Percentiles rank a stretch among this genome's conserved stretches.
phyloP scores from a whole-genome alignment of 2,113 vertebrate species.

The Pituophis catenifer region DNA sequence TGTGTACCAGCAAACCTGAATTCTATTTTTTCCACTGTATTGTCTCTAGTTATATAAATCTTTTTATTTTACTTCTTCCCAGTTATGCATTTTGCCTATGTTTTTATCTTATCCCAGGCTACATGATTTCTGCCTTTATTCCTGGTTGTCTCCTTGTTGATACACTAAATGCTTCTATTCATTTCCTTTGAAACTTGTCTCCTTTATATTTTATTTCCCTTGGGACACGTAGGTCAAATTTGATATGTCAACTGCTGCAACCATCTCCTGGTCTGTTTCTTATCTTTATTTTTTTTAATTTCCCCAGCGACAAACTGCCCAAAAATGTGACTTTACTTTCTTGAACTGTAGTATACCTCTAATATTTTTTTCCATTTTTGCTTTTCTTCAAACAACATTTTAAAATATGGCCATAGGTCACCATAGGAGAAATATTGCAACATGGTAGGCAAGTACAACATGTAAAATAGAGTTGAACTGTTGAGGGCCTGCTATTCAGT shows the following conservation, averaged over 20 bases:
- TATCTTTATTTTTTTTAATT: slow-evolving; percentile 1
- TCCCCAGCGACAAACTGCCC: background rate
- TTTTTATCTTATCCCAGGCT: background rate
- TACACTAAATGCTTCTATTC: background rate
- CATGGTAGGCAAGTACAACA: background rate
- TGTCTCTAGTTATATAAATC: background rate
- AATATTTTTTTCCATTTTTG: background rate
- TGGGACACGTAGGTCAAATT: background rate
- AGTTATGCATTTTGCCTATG: background rate
- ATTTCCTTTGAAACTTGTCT: background rate
- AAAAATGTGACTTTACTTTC: background rate
- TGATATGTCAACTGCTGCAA: background rate
- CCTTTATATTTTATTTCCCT: slow-evolving; percentile 27
- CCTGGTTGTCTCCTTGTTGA: background rate
- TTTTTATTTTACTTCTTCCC: background rate
- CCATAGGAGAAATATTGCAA: background rate
- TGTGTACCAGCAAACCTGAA: background rate
- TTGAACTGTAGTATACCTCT: background rate
- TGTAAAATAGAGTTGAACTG: background rate
- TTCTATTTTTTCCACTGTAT: background rate
- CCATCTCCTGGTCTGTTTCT: background rate
- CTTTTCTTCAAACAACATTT: background rate
- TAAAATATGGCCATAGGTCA: background rate
- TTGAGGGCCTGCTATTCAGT: background rate
- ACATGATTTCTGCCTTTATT: background rate